phyloP scores from a whole-genome alignment of 2,797 vertebrate genomes.

The Fistularia tabacaria region DNA sequence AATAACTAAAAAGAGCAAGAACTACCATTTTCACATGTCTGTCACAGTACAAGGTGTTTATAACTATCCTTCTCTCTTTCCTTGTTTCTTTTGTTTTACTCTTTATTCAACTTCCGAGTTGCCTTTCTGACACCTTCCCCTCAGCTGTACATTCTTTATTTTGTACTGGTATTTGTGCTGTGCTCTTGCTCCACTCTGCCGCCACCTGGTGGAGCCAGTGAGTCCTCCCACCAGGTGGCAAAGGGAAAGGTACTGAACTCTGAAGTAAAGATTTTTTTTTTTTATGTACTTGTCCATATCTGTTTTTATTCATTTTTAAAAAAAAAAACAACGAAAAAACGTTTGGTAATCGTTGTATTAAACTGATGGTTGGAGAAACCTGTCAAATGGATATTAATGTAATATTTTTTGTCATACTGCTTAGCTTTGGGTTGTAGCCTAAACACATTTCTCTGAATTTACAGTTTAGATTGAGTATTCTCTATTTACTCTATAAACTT shows the following conservation, averaged over 20 bases:
- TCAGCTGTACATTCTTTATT: slow-evolving; percentile 63
- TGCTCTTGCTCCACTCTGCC: slow-evolving; percentile 74
- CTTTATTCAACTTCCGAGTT: slow-evolving; percentile 66
- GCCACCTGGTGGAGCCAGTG: slow-evolving; percentile 68
- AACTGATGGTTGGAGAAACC: slow-evolving; percentile 9
- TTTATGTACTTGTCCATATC: slow-evolving; percentile 60
- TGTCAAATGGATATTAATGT: too few species aligned
- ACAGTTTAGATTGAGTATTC: too few species aligned
- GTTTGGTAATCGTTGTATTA: slow-evolving; percentile 62
- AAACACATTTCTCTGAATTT: too few species aligned
- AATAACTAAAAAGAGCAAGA: slow-evolving; percentile 69
- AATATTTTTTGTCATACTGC: too few species aligned
- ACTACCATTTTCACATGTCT: slow-evolving; percentile 57
- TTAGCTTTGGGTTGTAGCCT: too few species aligned
- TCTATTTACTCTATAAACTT: too few species aligned
- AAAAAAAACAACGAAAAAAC: slow-evolving; percentile 19
- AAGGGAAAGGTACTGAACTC: slow-evolving; percentile 71
- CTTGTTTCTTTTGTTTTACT: slow-evolving; percentile 49
- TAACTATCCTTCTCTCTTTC: slow-evolving; percentile 57
- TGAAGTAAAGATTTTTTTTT: slow-evolving; percentile 71
- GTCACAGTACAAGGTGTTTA: slow-evolving; percentile 67
- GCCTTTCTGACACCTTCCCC: slow-evolving; percentile 68
- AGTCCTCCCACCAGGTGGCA: slow-evolving; percentile 49
- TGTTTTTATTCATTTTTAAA: slow-evolving; percentile 53
- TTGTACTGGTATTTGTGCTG: slow-evolving; percentile 77